Percentiles rank a stretch among this genome's conserved stretches.
Evolutionary conservation across 1,140 invertebrate genomes (phyloP).

Genomic region (Meloidogyne exigua): DNA sequence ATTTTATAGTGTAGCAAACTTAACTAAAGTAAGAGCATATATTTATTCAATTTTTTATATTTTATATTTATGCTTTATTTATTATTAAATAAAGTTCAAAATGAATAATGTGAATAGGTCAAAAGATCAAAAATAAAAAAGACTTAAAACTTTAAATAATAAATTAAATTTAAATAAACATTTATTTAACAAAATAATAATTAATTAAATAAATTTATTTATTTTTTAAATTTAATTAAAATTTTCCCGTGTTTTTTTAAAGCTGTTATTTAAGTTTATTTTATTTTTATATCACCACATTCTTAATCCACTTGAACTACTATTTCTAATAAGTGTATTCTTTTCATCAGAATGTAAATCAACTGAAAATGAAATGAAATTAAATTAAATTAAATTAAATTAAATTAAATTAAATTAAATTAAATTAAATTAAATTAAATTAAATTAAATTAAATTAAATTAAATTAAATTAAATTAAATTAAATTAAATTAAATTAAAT

Average conservation of each 20-base stretch:
- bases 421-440: background rate
- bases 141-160: too few relatives aligned
- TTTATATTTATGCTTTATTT: too few relatives aligned
- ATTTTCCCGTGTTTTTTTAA: background rate
- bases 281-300: conserved; percentile 49
- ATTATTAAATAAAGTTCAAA: too few relatives aligned
- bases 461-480: background rate
- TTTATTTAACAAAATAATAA: too few relatives aligned
- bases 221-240: background rate
- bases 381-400: background rate
- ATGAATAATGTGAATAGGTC: too few relatives aligned
- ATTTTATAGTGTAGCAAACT: too few relatives aligned
- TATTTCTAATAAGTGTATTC: conserved; percentile 49
- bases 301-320: conserved; percentile 36
- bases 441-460: background rate
- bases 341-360: conserved; percentile 62
- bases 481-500: background rate
- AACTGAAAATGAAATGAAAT: conserved; percentile 21
- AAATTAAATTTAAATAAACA: too few relatives aligned
- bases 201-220: background rate
- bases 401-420: background rate
- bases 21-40: too few relatives aligned
- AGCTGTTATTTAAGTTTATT: background rate
- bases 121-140: too few relatives aligned
- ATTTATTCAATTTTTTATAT: too few relatives aligned